Evolutionary conservation across 2,113 vertebrate genomes (phyloP).

Genomic region (Willisornis vidua): DNA sequence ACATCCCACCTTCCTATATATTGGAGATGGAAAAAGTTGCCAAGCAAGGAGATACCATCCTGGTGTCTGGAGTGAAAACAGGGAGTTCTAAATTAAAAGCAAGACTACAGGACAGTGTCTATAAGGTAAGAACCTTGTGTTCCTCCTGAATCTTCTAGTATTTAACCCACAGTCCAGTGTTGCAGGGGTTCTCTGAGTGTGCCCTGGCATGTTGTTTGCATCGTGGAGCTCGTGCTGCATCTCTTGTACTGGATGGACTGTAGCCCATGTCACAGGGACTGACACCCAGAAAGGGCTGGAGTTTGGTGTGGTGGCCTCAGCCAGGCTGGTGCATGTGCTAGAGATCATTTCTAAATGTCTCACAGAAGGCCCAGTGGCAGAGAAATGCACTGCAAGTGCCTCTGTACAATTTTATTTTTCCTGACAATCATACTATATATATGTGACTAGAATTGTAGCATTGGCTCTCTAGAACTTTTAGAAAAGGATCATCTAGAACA

Average conservation of each 20-base stretch:
- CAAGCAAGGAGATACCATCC: constrained; percentile 88
- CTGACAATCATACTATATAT: not conserved
- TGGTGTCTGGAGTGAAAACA: constrained; percentile 83
- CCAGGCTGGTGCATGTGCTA: not conserved
- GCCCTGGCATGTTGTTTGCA: not conserved
- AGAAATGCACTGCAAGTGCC: not conserved
- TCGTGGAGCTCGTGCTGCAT: not conserved
- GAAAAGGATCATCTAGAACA: not conserved
- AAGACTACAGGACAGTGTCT: constrained; percentile 76
- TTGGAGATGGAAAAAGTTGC: constrained; percentile 93
- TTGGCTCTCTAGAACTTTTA: not conserved
- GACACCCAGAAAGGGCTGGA: not conserved
- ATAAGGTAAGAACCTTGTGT: constrained; percentile 68
- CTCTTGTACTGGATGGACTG: not conserved
- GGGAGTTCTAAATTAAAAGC: constrained; percentile 81
- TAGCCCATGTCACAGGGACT: not conserved
- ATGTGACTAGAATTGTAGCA: not conserved
- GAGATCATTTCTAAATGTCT: not conserved
- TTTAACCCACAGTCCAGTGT: not conserved
- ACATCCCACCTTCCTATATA: constrained; percentile 90
- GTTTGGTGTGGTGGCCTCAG: not conserved
- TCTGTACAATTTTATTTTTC: not conserved
- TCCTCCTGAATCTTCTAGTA: not conserved
- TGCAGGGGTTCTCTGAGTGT: not conserved
- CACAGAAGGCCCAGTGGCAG: not conserved